Percentiles rank a stretch among this genome's conserved stretches.
Conservation (phyloP, 2,113 vertebrate species). For the Rattus norvegicus region DNA sequence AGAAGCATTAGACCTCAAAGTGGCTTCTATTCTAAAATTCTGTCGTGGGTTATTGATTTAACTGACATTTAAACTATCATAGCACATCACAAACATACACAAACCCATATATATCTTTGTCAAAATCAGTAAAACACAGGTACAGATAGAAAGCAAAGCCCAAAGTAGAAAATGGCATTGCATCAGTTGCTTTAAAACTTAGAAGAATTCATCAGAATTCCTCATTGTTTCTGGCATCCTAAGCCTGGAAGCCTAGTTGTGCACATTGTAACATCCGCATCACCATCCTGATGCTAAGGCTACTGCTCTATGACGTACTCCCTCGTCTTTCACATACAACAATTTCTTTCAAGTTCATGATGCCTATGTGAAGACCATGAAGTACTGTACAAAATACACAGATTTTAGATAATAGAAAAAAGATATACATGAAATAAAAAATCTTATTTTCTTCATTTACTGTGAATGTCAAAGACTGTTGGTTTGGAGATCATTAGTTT, state of each 20-base stretch:
- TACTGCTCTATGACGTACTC: constrained; percentile 8
- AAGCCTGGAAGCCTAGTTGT: constrained; percentile 58
- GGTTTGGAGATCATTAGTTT: constrained; percentile 33
- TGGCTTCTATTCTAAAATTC: constrained; percentile 62
- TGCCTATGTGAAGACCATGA: background rate
- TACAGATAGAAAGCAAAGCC: background rate
- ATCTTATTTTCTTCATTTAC: background rate
- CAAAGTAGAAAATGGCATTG: background rate
- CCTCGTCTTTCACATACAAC: constrained; percentile 28
- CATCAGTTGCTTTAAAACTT: constrained; percentile 39
- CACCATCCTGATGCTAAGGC: background rate
- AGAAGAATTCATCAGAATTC: constrained; percentile 62
- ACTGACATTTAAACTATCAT: constrained; percentile 66
- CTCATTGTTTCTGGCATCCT: constrained; percentile 48
- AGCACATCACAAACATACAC: constrained; percentile 28
- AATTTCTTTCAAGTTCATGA: constrained; percentile 29
- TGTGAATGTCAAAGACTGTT: background rate
- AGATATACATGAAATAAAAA: background rate
- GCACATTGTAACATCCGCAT: background rate
- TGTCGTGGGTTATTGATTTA: constrained; percentile 64
- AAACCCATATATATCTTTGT: constrained; percentile 32
- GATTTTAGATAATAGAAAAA: background rate
- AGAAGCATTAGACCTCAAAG: constrained; percentile 55
- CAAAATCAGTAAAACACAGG: constrained; percentile 57
- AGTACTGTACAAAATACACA: background rate